A percentile compares a stretch with the other conserved stretches of the same genome.
Conservation (phyloP, 2,888 invertebrate species). For the Lasioglossum leucozonium region DNA sequence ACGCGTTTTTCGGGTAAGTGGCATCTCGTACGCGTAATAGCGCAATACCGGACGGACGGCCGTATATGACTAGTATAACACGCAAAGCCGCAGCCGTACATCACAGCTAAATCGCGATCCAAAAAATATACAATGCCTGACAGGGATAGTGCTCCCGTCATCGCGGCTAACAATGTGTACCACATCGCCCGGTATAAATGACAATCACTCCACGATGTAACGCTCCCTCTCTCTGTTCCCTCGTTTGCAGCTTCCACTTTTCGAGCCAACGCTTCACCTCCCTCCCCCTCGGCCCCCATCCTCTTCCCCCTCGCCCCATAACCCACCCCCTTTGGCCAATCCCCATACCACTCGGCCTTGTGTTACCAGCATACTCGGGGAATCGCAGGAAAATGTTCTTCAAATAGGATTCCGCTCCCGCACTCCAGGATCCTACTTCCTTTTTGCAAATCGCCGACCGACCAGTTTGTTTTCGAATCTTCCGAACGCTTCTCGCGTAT, state of each 20-base stretch:
- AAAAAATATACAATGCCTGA: slow-evolving; percentile 84
- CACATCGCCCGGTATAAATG: slow-evolving; percentile 77
- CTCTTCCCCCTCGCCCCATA: background rate
- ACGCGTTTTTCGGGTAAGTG: slow-evolving; percentile 51
- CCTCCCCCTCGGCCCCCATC: background rate
- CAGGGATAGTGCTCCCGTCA: slow-evolving; percentile 77
- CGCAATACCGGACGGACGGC: slow-evolving; percentile 68
- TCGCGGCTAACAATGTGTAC: slow-evolving; percentile 79
- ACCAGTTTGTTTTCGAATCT: slow-evolving; percentile 1
- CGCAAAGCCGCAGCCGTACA: slow-evolving; percentile 78
- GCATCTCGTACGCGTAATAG: slow-evolving; percentile 63
- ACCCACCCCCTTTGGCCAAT: background rate
- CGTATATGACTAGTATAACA: slow-evolving; percentile 74
- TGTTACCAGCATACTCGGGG: slow-evolving; percentile 36
- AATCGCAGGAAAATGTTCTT: slow-evolving; percentile 37
- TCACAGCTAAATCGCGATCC: slow-evolving; percentile 83
- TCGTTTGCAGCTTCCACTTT: slow-evolving; percentile 41
- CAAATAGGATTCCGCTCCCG: slow-evolving; percentile 3
- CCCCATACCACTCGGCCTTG: slow-evolving; percentile 2
- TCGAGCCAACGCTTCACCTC: slow-evolving; percentile 23
- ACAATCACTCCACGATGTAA: slow-evolving; percentile 76
- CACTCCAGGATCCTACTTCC: background rate
- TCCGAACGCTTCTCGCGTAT: background rate
- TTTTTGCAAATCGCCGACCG: background rate
- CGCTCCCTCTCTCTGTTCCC: slow-evolving; percentile 56